Evolutionary conservation across 2,888 invertebrate species (phyloP), one percentile per base, ranked within the genome.

Genomic region (Heliothis peltigera): DNA sequence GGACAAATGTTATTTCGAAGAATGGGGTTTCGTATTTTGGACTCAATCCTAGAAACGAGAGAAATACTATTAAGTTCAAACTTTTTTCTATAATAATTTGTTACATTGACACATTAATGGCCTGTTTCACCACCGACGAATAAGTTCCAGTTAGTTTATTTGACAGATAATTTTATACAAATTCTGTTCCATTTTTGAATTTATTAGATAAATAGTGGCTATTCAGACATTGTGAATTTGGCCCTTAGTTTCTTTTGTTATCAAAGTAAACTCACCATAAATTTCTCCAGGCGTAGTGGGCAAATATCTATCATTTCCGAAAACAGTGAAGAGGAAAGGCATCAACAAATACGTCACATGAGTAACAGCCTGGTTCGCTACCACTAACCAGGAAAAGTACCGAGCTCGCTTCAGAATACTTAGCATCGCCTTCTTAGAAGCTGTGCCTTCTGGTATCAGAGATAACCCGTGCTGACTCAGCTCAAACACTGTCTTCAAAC

Each of bases 201-300:
- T n/a, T n/a, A n/a, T n/a, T n/a, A n/a, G n/a, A n/a, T n/a, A n/a
- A n/a, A n/a, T n/a, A n/a, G n/a, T n/a, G n/a, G n/a, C n/a, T n/a
- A n/a, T n/a, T n/a, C n/a, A n/a, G n/a, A n/a, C n/a, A n/a, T n/a
- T n/a, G n/a, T n/a, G n/a, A n/a, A 1, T 10, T n/a, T 15, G 5
- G n/a, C 0, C 15, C 15, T 39, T 39, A 15, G 5, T n/a, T n/a
- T 39, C n/a, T 1, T 5, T n/a, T 10, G 39, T 39, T n/a, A 4
- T 39, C 4, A 25, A 56, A 42, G 19, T 32, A 15, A 22, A 44
- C 72, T 79, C 83, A 91, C 91, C 90, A 65, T 82, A 89, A 7
- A 84, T 74, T 46, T 87, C 87, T 32, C 90, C 90, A 57, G 91
- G 91, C 1, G 86, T 90, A 4, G 87, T 86, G 0, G 91, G 91